Percentiles rank a stretch among this genome's conserved stretches.
phyloP scores from a whole-genome alignment of 2,797 vertebrate species.

The Sphaeramia orbicularis region DNA sequence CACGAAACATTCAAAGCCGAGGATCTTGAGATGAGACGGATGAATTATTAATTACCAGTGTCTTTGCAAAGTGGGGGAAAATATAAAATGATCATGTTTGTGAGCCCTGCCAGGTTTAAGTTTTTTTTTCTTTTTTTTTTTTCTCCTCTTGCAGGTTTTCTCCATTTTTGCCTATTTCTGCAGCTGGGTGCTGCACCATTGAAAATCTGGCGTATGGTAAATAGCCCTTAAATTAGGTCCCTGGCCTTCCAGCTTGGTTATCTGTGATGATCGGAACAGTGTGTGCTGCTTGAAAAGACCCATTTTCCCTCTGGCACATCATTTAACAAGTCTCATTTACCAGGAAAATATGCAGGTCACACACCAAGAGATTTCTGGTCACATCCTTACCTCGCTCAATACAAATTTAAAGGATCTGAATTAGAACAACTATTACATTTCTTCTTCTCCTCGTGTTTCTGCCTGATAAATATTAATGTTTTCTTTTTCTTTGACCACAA shows the following conservation, averaged over 20 bases:
- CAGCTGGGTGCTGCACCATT: slow-evolving; percentile 54
- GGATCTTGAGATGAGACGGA: slow-evolving; percentile 43
- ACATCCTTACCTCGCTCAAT: slow-evolving; percentile 70
- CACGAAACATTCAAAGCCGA: slow-evolving; percentile 45
- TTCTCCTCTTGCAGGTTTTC: slow-evolving; percentile 37
- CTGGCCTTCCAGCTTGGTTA: slow-evolving; percentile 77
- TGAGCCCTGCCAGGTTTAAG: slow-evolving; percentile 17
- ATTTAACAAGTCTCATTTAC: slow-evolving; percentile 84
- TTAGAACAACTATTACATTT: slow-evolving; percentile 74
- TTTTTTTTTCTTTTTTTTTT: slow-evolving; percentile 22
- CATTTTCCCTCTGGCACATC: slow-evolving; percentile 76
- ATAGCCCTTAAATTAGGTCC: slow-evolving; percentile 81
- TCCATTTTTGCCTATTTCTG: slow-evolving; percentile 39
- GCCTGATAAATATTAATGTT: slow-evolving; percentile 79
- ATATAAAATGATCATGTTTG: slow-evolving; percentile 45
- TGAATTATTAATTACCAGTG: slow-evolving; percentile 61
- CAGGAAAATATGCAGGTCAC: slow-evolving; percentile 80
- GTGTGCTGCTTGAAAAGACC: slow-evolving; percentile 79
- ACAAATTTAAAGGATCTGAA: slow-evolving; percentile 79
- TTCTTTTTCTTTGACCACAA: slow-evolving; percentile 67
- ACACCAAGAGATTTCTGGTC: slow-evolving; percentile 73
- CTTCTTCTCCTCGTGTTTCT: slow-evolving; percentile 55
- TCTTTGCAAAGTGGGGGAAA: slow-evolving; percentile 39
- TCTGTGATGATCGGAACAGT: slow-evolving; percentile 80
- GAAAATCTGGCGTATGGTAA: slow-evolving; percentile 76